Conservation (phyloP, 2,797 vertebrate genomes). For the Acanthurus leucopareius region DNA sequence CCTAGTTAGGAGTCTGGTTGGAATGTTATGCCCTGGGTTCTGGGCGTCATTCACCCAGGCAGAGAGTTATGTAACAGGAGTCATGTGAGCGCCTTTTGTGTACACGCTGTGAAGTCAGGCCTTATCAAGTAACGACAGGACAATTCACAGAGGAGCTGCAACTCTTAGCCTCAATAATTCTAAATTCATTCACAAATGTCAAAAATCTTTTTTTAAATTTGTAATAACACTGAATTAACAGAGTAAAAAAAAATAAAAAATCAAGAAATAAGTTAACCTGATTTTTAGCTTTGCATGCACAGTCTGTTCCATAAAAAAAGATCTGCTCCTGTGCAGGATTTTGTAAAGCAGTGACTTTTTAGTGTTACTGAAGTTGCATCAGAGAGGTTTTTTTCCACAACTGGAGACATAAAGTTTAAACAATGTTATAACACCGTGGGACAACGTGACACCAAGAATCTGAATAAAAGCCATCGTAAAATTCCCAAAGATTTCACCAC, state of each 20-base stretch:
- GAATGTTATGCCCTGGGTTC: conserved; percentile 63
- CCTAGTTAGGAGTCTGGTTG: conserved; percentile 62
- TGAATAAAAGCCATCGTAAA: not conserved
- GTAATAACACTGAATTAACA: not conserved
- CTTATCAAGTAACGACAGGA: conserved; percentile 72
- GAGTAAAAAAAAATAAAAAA: not conserved
- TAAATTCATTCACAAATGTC: not conserved
- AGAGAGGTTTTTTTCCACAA: too few species aligned
- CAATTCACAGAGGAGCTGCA: not conserved
- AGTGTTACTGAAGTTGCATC: too few species aligned
- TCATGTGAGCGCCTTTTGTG: conserved; percentile 80
- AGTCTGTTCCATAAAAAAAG: not conserved
- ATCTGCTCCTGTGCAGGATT: not conserved
- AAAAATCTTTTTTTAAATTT: not conserved
- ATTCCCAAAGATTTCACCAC: conserved; percentile 4
- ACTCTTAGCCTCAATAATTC: not conserved
- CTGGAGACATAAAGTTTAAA: too few species aligned
- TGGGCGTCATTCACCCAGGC: conserved; percentile 50
- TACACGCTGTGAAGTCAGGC: conserved; percentile 69
- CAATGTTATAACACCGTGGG: not conserved
- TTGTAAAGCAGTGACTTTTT: not conserved
- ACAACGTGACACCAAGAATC: not conserved
- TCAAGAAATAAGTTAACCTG: not conserved
- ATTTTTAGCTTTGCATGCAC: not conserved
- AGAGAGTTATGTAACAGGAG: conserved; percentile 79